Base-by-base conservation (phyloP, 2,113 vertebrate genomes). In the Melanotaenia duboulayi region DNA sequence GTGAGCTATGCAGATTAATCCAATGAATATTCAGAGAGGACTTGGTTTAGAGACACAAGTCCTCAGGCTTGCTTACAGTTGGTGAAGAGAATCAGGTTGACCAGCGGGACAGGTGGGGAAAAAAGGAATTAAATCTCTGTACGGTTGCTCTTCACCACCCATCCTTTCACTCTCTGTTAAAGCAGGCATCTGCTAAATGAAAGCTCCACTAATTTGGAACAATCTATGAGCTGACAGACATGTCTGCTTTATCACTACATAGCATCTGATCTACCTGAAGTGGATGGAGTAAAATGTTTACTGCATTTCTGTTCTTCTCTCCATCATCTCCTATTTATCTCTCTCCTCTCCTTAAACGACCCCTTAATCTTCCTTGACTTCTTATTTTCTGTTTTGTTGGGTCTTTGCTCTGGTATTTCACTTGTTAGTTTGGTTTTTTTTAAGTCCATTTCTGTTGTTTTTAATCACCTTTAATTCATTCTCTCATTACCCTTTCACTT, bases 11-110 rank as follows among this genome's bases (percentile, higher is more conserved):
- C 93, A 95, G 94, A 95, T 89, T 51, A 87, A 74, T 72, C 81
- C 71, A 61, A 93, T 95, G 94, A 94, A 94, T 94, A 95, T 92
- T 93, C 91, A 83, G 90, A 85, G 73, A 86, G 80, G 83, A 90
- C 60, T 83, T 78, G 55, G 76, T 88, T 80, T 72, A 65, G 89
- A 91, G 89, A 81, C 58, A 54, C 90, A 87, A 90, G 87, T 94
- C 91, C 88, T 81, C 80, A 75, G 62, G 50, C 87, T 86, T 74
- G 76, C 90, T 89, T 87, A 87, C 74, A 66, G 80, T 93, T 93
- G 85, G 80, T 78, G 91, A 76, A 74, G 74, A 52, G 46, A 78
- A 71, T 81, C 71, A 25, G 44, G 71, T 61, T 75, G 83, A 74
- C 80, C 63, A 37, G 65, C 2, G 66, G 58, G 80, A 90, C 37